Conservation (phyloP, 2,888 invertebrate species). For the Volucella zonaria region DNA sequence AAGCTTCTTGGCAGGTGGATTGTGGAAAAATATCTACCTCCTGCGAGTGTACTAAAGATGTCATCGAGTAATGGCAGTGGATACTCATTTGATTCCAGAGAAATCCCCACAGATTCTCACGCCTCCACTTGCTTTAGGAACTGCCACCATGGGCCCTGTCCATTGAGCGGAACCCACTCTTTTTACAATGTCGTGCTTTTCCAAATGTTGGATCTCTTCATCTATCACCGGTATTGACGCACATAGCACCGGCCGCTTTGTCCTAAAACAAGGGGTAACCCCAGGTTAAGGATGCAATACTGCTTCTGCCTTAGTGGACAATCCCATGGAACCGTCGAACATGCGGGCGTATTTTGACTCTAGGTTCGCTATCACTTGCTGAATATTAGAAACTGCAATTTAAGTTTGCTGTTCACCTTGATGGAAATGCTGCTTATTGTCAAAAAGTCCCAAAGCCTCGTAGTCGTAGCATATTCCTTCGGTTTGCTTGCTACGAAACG, state of each 20-base stretch:
- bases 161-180: slow-evolving; percentile 71
- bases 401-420: slow-evolving; percentile 1
- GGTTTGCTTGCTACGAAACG: too few relatives aligned
- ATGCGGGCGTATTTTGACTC: too few relatives aligned
- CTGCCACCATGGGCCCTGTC: slow-evolving; percentile 74
- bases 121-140: slow-evolving; percentile 58
- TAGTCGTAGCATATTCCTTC: too few relatives aligned
- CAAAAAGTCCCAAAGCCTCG: too few relatives aligned
- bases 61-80: slow-evolving; percentile 53
- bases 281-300: slow-evolving; percentile 7
- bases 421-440: neutral
- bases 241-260: slow-evolving; percentile 73
- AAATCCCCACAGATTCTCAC: slow-evolving; percentile 74
- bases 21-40: too few relatives aligned
- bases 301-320: too few relatives aligned
- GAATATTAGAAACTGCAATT: slow-evolving; percentile 5
- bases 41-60: neutral
- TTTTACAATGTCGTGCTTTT: slow-evolving; percentile 67
- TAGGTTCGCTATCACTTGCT: neutral
- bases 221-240: slow-evolving; percentile 62
- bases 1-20: too few relatives aligned
- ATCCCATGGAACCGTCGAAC: too few relatives aligned
- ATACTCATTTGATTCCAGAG: slow-evolving; percentile 71
- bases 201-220: slow-evolving; percentile 59
- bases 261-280: slow-evolving; percentile 53